These are phyloP conservation scores for Girardinus metallicus DNA, from an alignment of 2,797 vertebrate genomes.

Conservation along the genomic window DNA sequence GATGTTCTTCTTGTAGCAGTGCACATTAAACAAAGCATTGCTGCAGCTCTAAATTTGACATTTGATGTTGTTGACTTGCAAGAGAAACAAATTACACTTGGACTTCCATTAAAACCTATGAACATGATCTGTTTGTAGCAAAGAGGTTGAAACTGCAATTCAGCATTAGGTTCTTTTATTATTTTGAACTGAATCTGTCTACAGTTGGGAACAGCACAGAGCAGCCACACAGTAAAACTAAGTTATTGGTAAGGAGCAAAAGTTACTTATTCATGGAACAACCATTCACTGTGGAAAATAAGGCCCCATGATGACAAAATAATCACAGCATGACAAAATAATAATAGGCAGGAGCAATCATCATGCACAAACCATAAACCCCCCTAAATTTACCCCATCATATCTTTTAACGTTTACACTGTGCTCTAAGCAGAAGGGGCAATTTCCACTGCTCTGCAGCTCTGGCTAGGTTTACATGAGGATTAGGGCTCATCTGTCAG, in stretches of 20 bases:
- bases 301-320: constrained; percentile 73
- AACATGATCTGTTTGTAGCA: neutral
- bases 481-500: constrained; percentile 70
- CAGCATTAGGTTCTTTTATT: neutral
- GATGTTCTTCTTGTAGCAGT: neutral
- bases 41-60: neutral
- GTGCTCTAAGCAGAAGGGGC: constrained; percentile 57
- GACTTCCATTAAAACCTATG: neutral
- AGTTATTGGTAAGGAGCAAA: constrained; percentile 55
- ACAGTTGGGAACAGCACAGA: constrained; percentile 28
- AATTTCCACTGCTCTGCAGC: constrained; percentile 63
- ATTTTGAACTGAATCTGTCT: constrained; percentile 1
- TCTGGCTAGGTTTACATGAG: constrained; percentile 64
- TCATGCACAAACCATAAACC: constrained; percentile 62
- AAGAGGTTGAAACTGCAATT: neutral
- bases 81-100: neutral
- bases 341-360: constrained; percentile 71
- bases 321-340: constrained; percentile 76
- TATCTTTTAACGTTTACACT: constrained; percentile 67
- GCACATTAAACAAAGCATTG: neutral
- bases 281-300: constrained; percentile 69
- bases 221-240: constrained; percentile 31
- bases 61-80: neutral
- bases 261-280: constrained; percentile 65
- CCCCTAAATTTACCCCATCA: constrained; percentile 59